These are phyloP conservation scores for Micromys minutus DNA, from an alignment of 2,113 vertebrate species.

Conservation along the genomic window DNA sequence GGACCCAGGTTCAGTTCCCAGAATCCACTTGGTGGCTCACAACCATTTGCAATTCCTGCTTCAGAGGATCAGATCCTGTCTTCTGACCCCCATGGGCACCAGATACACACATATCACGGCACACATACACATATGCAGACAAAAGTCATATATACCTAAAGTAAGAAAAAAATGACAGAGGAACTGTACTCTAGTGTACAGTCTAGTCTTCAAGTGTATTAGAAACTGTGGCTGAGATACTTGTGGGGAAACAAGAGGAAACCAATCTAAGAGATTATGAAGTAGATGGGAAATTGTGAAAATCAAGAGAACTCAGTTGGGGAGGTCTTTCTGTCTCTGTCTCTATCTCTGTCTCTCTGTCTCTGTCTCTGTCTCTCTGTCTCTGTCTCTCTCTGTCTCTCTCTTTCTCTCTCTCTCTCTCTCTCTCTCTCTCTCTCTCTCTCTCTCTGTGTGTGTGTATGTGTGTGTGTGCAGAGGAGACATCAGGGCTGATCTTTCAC, in stretches of 20 bases:
- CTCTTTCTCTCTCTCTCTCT: too few species aligned
- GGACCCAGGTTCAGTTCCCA: background rate
- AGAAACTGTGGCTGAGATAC: background rate
- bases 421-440: too few species aligned
- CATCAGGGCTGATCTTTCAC: background rate
- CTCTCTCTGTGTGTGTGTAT: too few species aligned
- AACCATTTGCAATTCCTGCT: background rate
- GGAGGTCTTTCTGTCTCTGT: background rate
- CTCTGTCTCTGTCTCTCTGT: too few species aligned
- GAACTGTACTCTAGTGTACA: fast-evolving
- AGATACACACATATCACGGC: background rate
- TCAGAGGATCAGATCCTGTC: background rate
- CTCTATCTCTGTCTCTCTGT: too few species aligned
- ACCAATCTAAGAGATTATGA: background rate
- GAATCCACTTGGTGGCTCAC: background rate
- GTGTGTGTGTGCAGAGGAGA: background rate
- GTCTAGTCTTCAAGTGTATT: background rate
- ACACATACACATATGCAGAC: background rate
- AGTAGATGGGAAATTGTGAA: background rate
- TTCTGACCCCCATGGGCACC: background rate
- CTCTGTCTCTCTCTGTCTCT: too few species aligned
- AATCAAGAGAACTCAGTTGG: background rate
- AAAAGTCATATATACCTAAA: background rate
- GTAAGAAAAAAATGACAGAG: background rate
- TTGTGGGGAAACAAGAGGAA: background rate